These are phyloP conservation scores for Neotoxoptera formosana DNA, from an alignment of 1,140 invertebrate genomes.

Conservation along the genomic window DNA sequence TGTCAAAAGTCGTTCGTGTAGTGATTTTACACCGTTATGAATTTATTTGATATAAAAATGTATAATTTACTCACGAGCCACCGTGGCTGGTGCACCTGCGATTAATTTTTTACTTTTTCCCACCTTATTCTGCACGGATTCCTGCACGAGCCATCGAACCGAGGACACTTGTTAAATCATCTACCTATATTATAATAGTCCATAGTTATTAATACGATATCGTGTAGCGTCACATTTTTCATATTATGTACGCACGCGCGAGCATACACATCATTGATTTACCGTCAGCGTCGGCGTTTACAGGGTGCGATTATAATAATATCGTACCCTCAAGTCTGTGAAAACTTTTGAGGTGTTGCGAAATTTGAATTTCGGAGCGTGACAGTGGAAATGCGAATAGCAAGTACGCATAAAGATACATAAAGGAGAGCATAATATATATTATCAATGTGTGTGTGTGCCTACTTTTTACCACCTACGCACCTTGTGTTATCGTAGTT, in stretches of 20 bases:
- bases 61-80: no score
- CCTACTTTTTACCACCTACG: no score
- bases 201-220: neutral
- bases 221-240: neutral
- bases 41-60: neutral
- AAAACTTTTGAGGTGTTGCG: neutral
- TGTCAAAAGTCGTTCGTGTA: neutral
- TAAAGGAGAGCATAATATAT: no score
- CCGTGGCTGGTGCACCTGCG: no score
- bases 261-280: neutral
- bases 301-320: neutral
- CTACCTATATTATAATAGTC: neutral
- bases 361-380: neutral
- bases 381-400: neutral
- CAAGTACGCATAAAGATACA: neutral
- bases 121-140: no score
- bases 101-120: no score
- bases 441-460: no score
- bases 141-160: neutral
- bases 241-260: neutral
- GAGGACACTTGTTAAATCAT: neutral
- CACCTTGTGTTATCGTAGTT: no score
- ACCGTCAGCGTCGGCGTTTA: neutral
- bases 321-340: neutral
- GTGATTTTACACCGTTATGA: neutral